Percentiles rank a stretch among this genome's conserved stretches.
phyloP scores from a whole-genome alignment of 2,113 vertebrate species.

The Burhinus oedicnemus region DNA sequence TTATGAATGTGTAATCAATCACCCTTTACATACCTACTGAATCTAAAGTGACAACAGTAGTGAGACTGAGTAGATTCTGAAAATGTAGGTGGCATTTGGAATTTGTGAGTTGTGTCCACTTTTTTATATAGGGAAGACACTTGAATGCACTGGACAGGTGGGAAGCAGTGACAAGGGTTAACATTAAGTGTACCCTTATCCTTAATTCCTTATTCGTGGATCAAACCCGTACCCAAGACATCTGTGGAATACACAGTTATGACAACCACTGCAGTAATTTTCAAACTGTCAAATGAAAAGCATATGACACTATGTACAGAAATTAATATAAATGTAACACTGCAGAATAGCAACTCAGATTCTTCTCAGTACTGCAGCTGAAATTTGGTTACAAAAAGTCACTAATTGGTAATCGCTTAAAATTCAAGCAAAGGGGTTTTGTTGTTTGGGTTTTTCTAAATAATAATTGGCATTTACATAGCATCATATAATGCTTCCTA shows the following conservation, averaged over 20 bases:
- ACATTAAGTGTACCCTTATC: background rate
- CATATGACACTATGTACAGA: background rate
- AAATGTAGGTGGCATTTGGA: background rate
- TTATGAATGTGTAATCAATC: background rate
- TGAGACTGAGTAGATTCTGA: background rate
- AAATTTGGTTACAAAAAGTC: background rate
- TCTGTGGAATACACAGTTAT: background rate
- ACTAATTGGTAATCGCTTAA: background rate
- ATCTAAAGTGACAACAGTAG: background rate
- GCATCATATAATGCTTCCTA: background rate
- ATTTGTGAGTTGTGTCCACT: background rate
- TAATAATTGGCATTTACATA: background rate
- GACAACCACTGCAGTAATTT: background rate
- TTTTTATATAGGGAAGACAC: background rate
- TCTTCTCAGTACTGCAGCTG: background rate
- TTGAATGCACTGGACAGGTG: fast-evolving
- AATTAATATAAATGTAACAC: background rate
- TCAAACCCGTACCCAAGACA: background rate
- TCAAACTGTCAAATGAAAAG: background rate
- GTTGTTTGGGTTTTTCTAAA: fast-evolving
- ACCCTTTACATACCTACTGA: background rate
- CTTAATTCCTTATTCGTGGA: background rate
- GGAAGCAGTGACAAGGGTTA: background rate
- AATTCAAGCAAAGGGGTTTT: background rate
- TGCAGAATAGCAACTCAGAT: background rate